Evolutionary conservation across 2,888 invertebrate species (phyloP).

Genomic region (Erebia ligea): DNA sequence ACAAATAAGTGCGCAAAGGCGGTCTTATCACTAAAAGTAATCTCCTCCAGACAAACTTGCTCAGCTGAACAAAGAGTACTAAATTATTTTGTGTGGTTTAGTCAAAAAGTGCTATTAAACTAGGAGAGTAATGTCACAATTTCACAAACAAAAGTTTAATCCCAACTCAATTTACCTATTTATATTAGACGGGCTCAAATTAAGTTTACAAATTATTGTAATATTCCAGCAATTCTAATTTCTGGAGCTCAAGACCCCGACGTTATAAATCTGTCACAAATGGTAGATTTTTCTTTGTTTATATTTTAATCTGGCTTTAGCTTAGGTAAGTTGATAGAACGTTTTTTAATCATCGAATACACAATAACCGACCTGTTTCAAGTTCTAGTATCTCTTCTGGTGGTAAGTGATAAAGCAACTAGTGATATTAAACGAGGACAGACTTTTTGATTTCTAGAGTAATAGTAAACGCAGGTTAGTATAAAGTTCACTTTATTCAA

Average conservation of each 20-base stretch:
- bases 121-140: conserved; percentile 12
- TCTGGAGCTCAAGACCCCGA: not conserved
- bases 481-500: not conserved
- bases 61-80: conserved; percentile 16
- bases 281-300: not conserved
- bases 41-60: no score
- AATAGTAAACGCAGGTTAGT: not conserved
- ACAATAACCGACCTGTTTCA: no score
- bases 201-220: not conserved
- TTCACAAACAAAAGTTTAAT: conserved; percentile 11
- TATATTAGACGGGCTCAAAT: conserved; percentile 3
- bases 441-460: conserved; percentile 1
- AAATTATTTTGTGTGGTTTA: conserved; percentile 16
- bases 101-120: conserved; percentile 15
- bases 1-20: no score
- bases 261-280: not conserved
- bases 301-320: not conserved
- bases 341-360: no score
- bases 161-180: conserved; percentile 21
- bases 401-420: no score
- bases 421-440: not conserved
- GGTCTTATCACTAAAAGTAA: no score
- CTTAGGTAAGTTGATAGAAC: not conserved
- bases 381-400: no score
- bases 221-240: not conserved